These are phyloP conservation scores for Tetragnatha montana DNA, from an alignment of 2,888 invertebrate genomes.

Conservation along the genomic window DNA sequence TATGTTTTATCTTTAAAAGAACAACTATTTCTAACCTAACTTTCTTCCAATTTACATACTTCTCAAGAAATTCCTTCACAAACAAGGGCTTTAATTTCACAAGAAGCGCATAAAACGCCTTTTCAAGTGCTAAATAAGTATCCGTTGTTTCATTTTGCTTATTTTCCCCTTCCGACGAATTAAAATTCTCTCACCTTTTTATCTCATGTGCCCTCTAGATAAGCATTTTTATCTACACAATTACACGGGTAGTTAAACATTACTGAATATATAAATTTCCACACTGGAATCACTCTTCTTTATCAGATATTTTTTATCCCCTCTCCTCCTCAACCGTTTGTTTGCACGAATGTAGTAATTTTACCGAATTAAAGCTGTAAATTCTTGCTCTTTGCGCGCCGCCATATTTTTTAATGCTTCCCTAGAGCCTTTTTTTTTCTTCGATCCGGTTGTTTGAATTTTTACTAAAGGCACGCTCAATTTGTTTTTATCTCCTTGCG, in stretches of 20 bases:
- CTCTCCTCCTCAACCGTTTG: background rate
- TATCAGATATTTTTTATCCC: background rate
- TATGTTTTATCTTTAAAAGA: too few species aligned
- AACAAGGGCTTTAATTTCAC: background rate
- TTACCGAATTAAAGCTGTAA: constrained; percentile 9
- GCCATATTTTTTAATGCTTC: constrained; percentile 2
- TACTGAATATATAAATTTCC: background rate
- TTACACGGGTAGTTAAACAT: constrained; percentile 16
- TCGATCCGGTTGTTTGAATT: constrained; percentile 4
- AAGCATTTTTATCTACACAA: constrained; percentile 1
- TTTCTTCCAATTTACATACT: too few species aligned
- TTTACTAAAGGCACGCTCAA: background rate
- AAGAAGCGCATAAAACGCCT: background rate
- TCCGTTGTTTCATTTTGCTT: background rate
- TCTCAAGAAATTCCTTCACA: background rate
- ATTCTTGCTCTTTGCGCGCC: constrained; percentile 6
- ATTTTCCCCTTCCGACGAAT: background rate
- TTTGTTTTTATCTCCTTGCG: background rate
- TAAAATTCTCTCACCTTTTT: background rate
- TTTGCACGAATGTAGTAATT: constrained; percentile 3
- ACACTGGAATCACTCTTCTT: background rate
- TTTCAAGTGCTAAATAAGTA: background rate
- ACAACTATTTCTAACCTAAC: too few species aligned
- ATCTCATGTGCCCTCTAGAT: background rate
- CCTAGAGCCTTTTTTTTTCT: background rate